A percentile compares a stretch with the other conserved stretches of the same genome.
These are phyloP conservation scores for Sialis fuliginosa DNA, from an alignment of 2,888 invertebrate genomes.

Conservation along the genomic window DNA sequence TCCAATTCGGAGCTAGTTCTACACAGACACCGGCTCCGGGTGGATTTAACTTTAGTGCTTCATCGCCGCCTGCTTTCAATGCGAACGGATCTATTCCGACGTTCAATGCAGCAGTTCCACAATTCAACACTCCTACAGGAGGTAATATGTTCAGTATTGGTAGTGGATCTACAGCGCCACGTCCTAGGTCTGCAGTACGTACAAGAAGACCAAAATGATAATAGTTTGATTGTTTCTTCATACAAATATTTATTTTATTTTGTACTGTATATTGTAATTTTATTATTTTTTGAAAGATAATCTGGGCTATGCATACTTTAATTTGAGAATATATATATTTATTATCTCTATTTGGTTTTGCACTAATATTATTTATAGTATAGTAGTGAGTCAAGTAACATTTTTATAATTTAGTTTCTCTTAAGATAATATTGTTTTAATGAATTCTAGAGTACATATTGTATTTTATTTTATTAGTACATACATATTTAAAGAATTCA, in stretches of 20 bases:
- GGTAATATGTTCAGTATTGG: constrained; percentile 30
- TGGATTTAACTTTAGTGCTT: constrained; percentile 21
- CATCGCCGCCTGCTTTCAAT: constrained; percentile 12
- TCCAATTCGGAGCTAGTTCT: constrained; percentile 16
- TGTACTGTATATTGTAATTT: too few relatives aligned
- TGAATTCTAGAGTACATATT: too few relatives aligned
- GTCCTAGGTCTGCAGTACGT: constrained; percentile 21
- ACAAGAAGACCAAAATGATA: constrained; percentile 24
- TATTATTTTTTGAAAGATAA: too few relatives aligned
- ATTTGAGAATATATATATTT: too few relatives aligned
- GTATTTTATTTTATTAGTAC: too few relatives aligned
- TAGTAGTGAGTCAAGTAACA: too few relatives aligned
- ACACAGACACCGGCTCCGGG: constrained; percentile 15
- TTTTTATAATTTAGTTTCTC: too few relatives aligned
- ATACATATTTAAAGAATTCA: too few relatives aligned
- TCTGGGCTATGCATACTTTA: too few relatives aligned
- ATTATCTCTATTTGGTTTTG: too few relatives aligned
- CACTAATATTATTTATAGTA: too few relatives aligned
- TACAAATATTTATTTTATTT: not conserved
- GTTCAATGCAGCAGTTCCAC: not conserved
- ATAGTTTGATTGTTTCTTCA: constrained; percentile 4
- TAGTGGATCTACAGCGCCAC: constrained; percentile 24
- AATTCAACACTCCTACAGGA: constrained; percentile 6
- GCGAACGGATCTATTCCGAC: not conserved
- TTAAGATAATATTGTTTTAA: too few relatives aligned